Percentiles rank a stretch among this genome's conserved stretches.
Evolutionary conservation across 2,113 vertebrate genomes (phyloP).

Genomic region (Prietella phreatophila): DNA sequence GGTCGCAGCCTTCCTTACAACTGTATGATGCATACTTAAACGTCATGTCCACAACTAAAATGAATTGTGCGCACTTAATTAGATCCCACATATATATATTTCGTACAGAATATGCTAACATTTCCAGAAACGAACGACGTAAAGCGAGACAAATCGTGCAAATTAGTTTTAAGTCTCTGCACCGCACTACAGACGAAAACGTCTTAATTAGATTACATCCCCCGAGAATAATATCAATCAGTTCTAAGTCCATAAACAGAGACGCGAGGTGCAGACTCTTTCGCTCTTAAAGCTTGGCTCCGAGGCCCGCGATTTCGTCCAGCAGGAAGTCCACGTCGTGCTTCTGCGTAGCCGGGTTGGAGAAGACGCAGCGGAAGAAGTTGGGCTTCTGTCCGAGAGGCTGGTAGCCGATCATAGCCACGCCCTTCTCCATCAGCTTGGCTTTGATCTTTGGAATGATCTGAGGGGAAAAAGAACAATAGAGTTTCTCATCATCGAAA

Average conservation of each 20-base stretch:
- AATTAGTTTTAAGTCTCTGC: background rate
- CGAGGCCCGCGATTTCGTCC: conserved; percentile 66
- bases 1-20: background rate
- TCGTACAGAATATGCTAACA: background rate
- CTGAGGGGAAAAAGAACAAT: conserved; percentile 50
- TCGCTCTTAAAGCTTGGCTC: conserved; percentile 59
- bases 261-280: too few species aligned
- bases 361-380: conserved; percentile 75
- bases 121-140: background rate
- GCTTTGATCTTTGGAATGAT: conserved; percentile 73
- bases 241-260: background rate
- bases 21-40: background rate
- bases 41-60: background rate
- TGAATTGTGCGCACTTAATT: background rate
- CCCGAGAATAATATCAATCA: background rate
- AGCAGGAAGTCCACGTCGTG: conserved; percentile 70
- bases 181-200: background rate
- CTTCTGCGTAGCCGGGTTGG: conserved; percentile 65
- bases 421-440: conserved; percentile 67
- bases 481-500: background rate
- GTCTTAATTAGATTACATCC: background rate
- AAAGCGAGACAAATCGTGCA: background rate
- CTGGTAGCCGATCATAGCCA: conserved; percentile 67
- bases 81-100: too few species aligned
- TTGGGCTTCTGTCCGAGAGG: conserved; percentile 63